Base-by-base conservation (phyloP, 2,888 invertebrate species). In the Diarsia rubi region DNA sequence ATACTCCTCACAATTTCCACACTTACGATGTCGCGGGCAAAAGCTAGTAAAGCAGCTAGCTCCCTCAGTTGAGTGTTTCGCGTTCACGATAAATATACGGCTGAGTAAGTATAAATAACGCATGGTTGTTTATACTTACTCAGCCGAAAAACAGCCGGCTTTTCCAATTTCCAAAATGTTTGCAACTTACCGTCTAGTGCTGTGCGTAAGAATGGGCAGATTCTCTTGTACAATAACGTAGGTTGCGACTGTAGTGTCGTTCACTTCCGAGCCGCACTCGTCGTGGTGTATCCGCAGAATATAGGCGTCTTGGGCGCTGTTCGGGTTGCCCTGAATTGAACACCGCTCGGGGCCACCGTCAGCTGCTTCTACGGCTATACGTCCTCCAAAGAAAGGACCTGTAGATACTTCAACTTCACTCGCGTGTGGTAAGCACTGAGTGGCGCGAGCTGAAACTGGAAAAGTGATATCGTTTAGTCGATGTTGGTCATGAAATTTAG, bases 161-260 rank as follows among this genome's bases (percentile, higher is more conserved):
- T 52, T 47, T 47, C 44, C 19, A 52, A n/a, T 16, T 52, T 66
- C 1, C 3, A 47, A 37, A n/a, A 19, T 21, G 16, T 12, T 42
- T 60, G 2, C 12, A 24, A 27, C 67, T 69, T 92, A 97, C 97
- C 97, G 97, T 84, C 98, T 94, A 1, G 98, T 98, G 89, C 98
- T 98, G 92, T 98, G 98, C 0, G 98, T 98, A 59, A 98, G 97
- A 88, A 98, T 98, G 8, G 98, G 98, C 75, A 98, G 94, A 93
- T 98, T 98, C 92, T 98, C 98, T 92, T 98, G 98, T 11, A 98
- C 98, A 49, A 98, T 97, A 45, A 98, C 98, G 91, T 98, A 98
- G 0, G 98, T 98, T 60, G 98, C 98, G 42, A 98, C 98, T 0
- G 98, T 98, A 37, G 98, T 98, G 66, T 98, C 98, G 87, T 98